Evolutionary conservation across 2,113 vertebrate species (phyloP).

Genomic region (Embiotoca jacksoni): DNA sequence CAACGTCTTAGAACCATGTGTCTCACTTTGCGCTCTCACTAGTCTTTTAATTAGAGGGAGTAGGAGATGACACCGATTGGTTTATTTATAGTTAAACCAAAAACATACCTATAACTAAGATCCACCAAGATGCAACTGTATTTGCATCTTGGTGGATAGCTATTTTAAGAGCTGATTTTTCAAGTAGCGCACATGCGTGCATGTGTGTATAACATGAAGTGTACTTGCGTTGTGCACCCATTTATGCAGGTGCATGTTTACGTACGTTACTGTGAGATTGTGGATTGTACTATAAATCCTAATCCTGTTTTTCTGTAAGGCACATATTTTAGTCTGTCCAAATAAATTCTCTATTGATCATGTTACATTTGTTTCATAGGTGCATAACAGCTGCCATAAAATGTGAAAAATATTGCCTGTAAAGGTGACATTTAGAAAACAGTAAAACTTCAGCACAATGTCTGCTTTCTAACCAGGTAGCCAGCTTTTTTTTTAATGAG

Average conservation of each 20-base stretch:
- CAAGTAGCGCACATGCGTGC: too few relatives aligned
- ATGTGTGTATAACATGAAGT: too few relatives aligned
- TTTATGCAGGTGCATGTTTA: background rate
- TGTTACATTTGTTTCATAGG: conserved; percentile 10
- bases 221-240: too few relatives aligned
- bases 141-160: too few relatives aligned
- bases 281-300: background rate
- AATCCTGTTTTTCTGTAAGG: background rate
- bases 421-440: conserved; percentile 36
- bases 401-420: background rate
- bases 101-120: too few relatives aligned
- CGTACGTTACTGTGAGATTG: background rate
- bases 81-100: too few relatives aligned
- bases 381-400: conserved; percentile 10
- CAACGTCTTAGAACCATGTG: too few relatives aligned
- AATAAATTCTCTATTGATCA: background rate
- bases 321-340: background rate
- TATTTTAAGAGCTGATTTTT: too few relatives aligned
- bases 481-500: conserved; percentile 44
- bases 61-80: too few relatives aligned
- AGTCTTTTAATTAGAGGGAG: too few relatives aligned
- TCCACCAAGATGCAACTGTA: too few relatives aligned
- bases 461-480: conserved; percentile 32
- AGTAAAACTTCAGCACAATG: conserved; percentile 36
- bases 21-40: too few relatives aligned